Evolutionary conservation across 2,797 vertebrate genomes (phyloP), one percentile per base, ranked within the genome.

Genomic region (Anolis apletophallus): DNA sequence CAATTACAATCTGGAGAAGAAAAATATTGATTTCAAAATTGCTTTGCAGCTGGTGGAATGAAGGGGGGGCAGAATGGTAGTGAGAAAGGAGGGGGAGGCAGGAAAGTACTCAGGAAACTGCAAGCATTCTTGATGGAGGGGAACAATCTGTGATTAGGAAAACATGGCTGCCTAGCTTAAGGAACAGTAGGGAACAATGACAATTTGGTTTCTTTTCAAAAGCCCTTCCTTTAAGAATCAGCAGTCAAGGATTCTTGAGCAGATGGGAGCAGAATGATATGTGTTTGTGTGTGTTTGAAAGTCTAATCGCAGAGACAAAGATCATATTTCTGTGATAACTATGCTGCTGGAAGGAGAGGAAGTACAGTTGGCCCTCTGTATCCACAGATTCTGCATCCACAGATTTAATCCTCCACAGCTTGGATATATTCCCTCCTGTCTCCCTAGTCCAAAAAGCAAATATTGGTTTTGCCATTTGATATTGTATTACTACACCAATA

Each of bases 1-100:
- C 94, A 93, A 95, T 94, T 95, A 94, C 94, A 87, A 87, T 87
- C 86, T 83, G 86, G 86, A 84, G 69, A 75, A 87, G 86, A 87
- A 84, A 87, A 87, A 87, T 95, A 95, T 95, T 61, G 95, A 95
- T 95, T 94, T 92, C 92, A 92, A 92, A 94, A 94, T 93, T 93
- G 93, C 92, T 94, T 93, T 93, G 93, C 93, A 95, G 95, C 93
- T 93, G 94, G 90, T 83, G 91, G 93, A 94, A 92, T 76, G 90
- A 75, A 81, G 46, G 0, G 81, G 50, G 89, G 67, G 57, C 54
- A 69, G 59, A 80, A 57, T 75, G 61, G 82, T 26, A 91, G 85
- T 61, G 68, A 2, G 55, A 54, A 79, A 75, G 40, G 68, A 67
- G 55, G 36, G 32, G 84, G 76, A 87, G 26, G 74, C 74, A 83